Base-by-base conservation (phyloP, 2,888 invertebrate species). In the Philereme vetulata region DNA sequence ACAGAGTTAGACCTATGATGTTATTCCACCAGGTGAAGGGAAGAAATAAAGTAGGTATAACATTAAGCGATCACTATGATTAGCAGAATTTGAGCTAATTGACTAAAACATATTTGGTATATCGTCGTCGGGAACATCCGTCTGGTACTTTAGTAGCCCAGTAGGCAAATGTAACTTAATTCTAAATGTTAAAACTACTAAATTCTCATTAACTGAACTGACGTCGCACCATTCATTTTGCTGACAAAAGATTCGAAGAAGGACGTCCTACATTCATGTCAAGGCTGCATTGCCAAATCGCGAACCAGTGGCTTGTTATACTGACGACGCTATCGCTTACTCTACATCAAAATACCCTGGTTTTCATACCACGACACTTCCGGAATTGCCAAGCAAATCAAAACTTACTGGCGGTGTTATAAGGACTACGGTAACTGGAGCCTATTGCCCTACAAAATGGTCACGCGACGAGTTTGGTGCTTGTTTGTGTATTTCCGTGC, bases 401-500 rank as follows among this genome's bases (percentile, higher is more conserved):
- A 38, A 40, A 45, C 11, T 60, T 64, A 57, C 59, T 52, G 32
- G 32, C 32, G 35, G 55, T 21, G 21, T 10, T 4, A 49, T 34
- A 55, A 49, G 42, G 54, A 33, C 44, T 40, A 55, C 1, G 48
- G n/a, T 4, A 38, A 7, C 35, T 35, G 51, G 35, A 53, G 11
- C 46, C 54, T 47, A 51, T 51, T 64, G 60, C 62, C 65, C 64
- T 59, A 65, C 55, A 60, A 65, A 57, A 49, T 58, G 56, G 58
- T 65, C 64, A 67, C 65, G 69, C 67, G 62, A 65, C 47, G 59
- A 51, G 45, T 60, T 44, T 44, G 47, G 53, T 34, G 51, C 51
- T 65, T 60, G 56, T 68, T 67, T 62, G 60, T 65, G 52, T 45
- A 64, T 64, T 69, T 67, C 67, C 68, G 62, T 67, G 62, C 56